Evolutionary conservation across 64 coral and sea anemone genomes (phyloP), one percentile per base, ranked within the genome.

Genomic region (Stichodactyla helianthus): DNA sequence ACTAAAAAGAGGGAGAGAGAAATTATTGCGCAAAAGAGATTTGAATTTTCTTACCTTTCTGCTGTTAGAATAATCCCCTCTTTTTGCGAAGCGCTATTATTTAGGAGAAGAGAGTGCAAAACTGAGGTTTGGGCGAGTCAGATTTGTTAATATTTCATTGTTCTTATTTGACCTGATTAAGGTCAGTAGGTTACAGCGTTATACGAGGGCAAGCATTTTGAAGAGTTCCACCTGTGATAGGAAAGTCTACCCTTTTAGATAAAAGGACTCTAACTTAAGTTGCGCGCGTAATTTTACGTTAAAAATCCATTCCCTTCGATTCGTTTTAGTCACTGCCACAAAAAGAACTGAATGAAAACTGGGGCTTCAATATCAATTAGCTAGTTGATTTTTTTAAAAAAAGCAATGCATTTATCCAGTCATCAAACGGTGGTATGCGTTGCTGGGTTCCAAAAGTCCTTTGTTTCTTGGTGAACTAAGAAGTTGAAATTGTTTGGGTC

Each of bases 201-300:
- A 74, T 13, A 74, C 68, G 68, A 74, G 68, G 35, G 25, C 68
- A 74, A 74, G 68, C 26, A 74, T 74, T 31, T 65, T 74, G 68
- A 14, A 74, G 68, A 74, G 68, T 74, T 74, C 68, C 68, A 74
- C 68, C 68, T 74, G 68, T 74, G 68, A 27, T 27, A 74, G 4
- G 10, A 58, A 44, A 44, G 35, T 44, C 35, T 58, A 58, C 55
- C 8, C 8, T 23, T 5, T 3, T 74, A 74, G 68, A 74, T 58
- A 28, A 9, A 74, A n/a, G 62, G 7, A 8, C 22, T 65, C 5
- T 13, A 17, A 23, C 5, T n/a, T 65, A 7, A 15, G 60, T 63
- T n/a, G 60, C 60, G 18, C 5, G 17, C 16, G 59, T 8, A 44
- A 44, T 44, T 44, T 44, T 44, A 44, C 35, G 35, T 44, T 44